Conservation (phyloP, 2,797 vertebrate species). For the Tolypeutes matacus region DNA sequence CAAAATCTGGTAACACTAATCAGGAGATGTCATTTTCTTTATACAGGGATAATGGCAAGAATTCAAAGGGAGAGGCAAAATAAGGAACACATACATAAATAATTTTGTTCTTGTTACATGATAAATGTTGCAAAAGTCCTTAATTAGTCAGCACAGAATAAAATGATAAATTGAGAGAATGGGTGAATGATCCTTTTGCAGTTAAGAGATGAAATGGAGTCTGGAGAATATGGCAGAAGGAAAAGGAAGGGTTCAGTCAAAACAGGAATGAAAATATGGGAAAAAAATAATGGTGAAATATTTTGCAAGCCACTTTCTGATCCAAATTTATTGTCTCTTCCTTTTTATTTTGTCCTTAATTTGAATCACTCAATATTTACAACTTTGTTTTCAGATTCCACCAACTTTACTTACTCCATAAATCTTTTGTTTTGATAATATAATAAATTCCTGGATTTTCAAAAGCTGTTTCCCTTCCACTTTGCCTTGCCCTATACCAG, state of each 20-base stretch:
- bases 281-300: conserved; percentile 21
- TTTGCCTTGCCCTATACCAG: neutral
- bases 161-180: neutral
- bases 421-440: neutral
- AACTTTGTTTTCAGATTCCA: neutral
- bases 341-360: conserved; percentile 20
- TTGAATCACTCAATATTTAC: conserved; percentile 11
- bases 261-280: neutral
- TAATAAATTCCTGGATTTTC: neutral
- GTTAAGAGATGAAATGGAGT: neutral
- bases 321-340: conserved; percentile 7
- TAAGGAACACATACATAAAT: too few relatives aligned
- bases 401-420: neutral
- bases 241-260: neutral
- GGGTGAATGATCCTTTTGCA: neutral
- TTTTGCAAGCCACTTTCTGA: neutral
- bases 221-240: neutral
- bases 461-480: neutral
- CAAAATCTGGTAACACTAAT: too few relatives aligned
- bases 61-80: too few relatives aligned
- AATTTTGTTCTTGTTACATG: neutral
- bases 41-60: too few relatives aligned
- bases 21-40: too few relatives aligned
- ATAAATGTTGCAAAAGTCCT: neutral
- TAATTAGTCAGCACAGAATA: neutral